These are phyloP conservation scores for Oligia latruncula DNA, from an alignment of 2,888 invertebrate genomes.

Conservation along the genomic window DNA sequence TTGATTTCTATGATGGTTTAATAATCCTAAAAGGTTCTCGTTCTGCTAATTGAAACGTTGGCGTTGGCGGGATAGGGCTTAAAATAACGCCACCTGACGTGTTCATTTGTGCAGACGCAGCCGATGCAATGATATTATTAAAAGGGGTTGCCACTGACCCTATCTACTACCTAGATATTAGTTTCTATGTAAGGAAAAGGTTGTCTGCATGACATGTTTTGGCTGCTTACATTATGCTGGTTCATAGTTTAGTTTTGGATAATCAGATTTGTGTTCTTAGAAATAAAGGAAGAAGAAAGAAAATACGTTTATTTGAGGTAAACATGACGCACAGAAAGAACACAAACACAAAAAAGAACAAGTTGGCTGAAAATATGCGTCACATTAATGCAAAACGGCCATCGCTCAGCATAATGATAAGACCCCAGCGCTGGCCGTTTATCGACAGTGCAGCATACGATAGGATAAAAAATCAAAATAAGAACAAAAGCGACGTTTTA, in stretches of 20 bases:
- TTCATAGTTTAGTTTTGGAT: background rate
- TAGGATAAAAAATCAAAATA: background rate
- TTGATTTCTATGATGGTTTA: slow-evolving; percentile 20
- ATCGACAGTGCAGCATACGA: background rate
- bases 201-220: background rate
- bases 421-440: background rate
- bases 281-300: too few species aligned
- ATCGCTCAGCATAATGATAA: background rate
- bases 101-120: slow-evolving; percentile 59
- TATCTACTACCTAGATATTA: slow-evolving; percentile 5
- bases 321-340: background rate
- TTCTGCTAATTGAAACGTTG: slow-evolving; percentile 46
- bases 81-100: slow-evolving; percentile 58
- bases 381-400: background rate
- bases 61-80: slow-evolving; percentile 34
- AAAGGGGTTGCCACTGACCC: slow-evolving; percentile 12
- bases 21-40: slow-evolving; percentile 56
- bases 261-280: background rate
- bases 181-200: background rate
- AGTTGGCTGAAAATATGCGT: background rate
- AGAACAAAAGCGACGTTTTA: background rate
- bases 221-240: background rate
- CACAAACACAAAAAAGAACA: background rate
- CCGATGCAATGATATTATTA: slow-evolving; percentile 45
- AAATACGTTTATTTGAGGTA: background rate